Base-by-base conservation (phyloP, 2,797 vertebrate genomes). In the Lutjanus argentimaculatus region DNA sequence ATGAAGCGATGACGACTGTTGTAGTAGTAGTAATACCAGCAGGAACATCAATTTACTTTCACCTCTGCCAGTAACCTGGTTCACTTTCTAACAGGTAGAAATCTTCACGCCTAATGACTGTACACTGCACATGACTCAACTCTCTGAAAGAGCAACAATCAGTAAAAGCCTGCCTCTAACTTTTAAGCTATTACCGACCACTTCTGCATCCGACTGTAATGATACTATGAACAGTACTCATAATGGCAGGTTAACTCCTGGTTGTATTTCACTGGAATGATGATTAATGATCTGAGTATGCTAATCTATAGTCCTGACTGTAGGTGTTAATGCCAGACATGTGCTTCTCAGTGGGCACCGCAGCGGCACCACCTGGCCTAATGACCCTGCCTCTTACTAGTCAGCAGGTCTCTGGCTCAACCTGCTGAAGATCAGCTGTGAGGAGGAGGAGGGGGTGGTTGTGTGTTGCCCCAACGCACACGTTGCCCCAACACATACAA, bases 321-420 rank as follows among this genome's bases (percentile, higher is more conserved):
- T 85, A 80, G 90, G 91, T 87, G 84, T 74, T 89, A 94, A 95
- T 89, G 76, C 71, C 84, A 90, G 83, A 94, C 95, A 95, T 95
- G 93, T 96, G 96, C 90, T 90, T 84, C 95, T 89, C 92, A 77
- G 93, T 75, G 83, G 91, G 93, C 19, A 71, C 86, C 88, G 21
- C 85, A 89, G 90, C 62, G 59, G 85, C 92, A 87, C 90, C 93
- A 90, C 89, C 88, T 94, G 87, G 90, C 85, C 91, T 91, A 94
- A 94, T 92, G 88, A 91, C 92, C 93, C 90, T 77, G 82, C 85
- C 90, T 93, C 79, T 95, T 93, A 94, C 87, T 59, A 94, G 92
- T 92, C 95, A 94, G 95, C 93, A 77, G 94, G 95, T 90, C 92
- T 86, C 87, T 96, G 95, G 95, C 94, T 93, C 71, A 42, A 72